A percentile compares a stretch with the other conserved stretches of the same genome.
phyloP scores from a whole-genome alignment of 1,140 invertebrate species.

The Saxidomus purpurata region DNA sequence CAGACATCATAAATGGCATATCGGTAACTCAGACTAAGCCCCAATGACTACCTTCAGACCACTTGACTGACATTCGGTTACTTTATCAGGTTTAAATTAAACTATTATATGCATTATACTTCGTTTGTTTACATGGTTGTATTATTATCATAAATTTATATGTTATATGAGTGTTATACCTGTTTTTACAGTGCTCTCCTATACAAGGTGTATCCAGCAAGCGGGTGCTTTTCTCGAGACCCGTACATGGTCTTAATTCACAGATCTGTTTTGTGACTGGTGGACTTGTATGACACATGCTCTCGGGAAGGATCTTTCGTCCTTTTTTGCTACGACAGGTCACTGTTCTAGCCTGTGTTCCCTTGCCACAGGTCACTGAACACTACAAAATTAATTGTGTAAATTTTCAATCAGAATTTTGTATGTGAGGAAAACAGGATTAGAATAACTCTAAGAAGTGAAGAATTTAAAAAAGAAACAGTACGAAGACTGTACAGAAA shows the following conservation, averaged over 20 bases:
- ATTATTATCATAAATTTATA: no score
- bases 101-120: no score
- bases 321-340: slow-evolving; percentile 88
- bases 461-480: no score
- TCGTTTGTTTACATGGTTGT: no score
- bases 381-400: slow-evolving; percentile 90
- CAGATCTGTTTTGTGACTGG: slow-evolving; percentile 65
- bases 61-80: no score
- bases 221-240: slow-evolving; percentile 2
- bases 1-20: no score
- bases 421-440: neutral
- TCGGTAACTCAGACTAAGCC: no score
- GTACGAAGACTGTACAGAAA: no score
- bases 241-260: slow-evolving; percentile 24
- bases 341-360: slow-evolving; percentile 89
- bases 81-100: no score
- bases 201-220: slow-evolving; percentile 37
- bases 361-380: slow-evolving; percentile 90
- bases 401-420: neutral
- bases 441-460: no score
- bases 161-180: neutral
- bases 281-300: slow-evolving; percentile 64
- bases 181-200: slow-evolving; percentile 48
- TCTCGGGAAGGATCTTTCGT: slow-evolving; percentile 67
- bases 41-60: no score